phyloP scores from a whole-genome alignment of 2,113 vertebrate genomes.

The Dunckerocampus dactyliophorus region DNA sequence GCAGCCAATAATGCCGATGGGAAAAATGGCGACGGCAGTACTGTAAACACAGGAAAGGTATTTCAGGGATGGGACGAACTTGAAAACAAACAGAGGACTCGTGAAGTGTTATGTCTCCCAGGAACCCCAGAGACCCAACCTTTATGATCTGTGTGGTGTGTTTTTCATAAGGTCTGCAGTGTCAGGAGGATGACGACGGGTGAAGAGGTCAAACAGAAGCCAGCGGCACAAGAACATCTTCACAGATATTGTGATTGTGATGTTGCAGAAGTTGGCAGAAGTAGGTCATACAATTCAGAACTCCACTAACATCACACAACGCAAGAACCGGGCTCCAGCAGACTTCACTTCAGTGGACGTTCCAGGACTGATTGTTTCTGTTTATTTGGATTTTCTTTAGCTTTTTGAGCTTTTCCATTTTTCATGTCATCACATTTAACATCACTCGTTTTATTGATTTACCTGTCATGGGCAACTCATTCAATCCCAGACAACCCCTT shows the following conservation, averaged over 20 bases:
- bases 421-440: no score
- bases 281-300: background rate
- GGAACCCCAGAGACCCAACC: background rate
- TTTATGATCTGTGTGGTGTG: background rate
- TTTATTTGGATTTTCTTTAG: no score
- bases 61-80: background rate
- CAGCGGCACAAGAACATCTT: no score
- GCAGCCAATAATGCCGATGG: slow-evolving; percentile 12
- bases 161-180: background rate
- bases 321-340: no score
- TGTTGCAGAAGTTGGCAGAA: slow-evolving; percentile 2
- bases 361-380: no score
- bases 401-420: no score
- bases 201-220: no score
- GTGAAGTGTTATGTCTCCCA: background rate
- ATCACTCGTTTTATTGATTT: no score
- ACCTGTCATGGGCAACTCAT: no score
- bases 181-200: background rate
- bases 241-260: background rate
- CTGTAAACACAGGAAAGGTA: background rate
- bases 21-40: slow-evolving; percentile 4
- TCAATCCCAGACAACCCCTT: no score
- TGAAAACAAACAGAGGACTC: background rate
- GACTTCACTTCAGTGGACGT: no score
- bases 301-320: no score